Conservation (phyloP, 2,888 invertebrate genomes). For the Minunthozetes semirufus region DNA sequence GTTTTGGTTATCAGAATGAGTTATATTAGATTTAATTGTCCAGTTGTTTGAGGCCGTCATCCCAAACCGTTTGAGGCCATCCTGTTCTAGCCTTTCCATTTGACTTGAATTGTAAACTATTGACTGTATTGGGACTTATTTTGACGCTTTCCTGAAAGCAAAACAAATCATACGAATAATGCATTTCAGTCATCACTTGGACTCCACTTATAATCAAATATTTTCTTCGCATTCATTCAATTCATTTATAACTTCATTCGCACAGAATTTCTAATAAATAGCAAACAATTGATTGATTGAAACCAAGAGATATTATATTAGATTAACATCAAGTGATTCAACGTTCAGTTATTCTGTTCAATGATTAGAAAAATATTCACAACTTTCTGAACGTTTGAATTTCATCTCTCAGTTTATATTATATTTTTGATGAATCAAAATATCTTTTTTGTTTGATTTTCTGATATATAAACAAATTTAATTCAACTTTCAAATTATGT, state of each 20-base stretch:
- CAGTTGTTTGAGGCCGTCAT: conserved; percentile 52
- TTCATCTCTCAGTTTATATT: no score
- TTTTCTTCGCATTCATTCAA: background rate
- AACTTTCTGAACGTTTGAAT: no score
- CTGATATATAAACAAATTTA: background rate
- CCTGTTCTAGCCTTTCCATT: conserved; percentile 63
- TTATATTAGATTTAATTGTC: conserved; percentile 36
- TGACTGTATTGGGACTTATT: background rate
- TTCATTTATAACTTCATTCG: background rate
- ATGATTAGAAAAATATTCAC: no score
- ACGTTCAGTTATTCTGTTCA: no score
- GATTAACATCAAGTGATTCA: no score
- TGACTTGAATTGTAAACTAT: conserved; percentile 7
- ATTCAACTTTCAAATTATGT: background rate
- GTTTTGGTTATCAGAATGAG: background rate
- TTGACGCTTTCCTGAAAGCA: conserved; percentile 9
- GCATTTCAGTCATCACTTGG: background rate
- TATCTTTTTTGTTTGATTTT: background rate
- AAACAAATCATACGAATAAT: background rate
- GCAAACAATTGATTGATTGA: background rate
- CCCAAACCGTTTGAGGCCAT: conserved; percentile 97
- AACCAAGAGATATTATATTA: no score
- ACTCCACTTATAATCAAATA: background rate
- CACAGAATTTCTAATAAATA: no score
- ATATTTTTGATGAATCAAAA: background rate